These are phyloP conservation scores for Oryzias celebensis DNA, from an alignment of 2,113 vertebrate genomes.

Conservation along the genomic window DNA sequence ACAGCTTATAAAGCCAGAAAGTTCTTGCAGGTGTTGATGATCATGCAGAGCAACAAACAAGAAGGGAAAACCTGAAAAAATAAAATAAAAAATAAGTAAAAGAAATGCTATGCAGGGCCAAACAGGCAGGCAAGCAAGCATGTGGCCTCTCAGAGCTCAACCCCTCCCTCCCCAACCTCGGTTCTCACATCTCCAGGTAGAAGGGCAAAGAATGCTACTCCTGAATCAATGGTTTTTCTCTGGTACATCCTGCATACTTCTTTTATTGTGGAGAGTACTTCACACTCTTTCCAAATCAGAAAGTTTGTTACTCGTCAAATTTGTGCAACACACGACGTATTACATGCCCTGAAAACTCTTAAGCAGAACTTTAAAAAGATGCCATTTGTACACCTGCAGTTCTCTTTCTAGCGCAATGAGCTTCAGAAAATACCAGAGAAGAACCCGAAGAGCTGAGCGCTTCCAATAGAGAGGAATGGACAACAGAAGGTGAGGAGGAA, in stretches of 20 bases:
- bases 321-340: not conserved
- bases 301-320: not conserved
- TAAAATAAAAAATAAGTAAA: too few species aligned
- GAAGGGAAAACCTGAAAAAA: slow-evolving; percentile 30
- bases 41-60: slow-evolving; percentile 62
- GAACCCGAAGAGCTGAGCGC: slow-evolving; percentile 53
- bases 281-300: slow-evolving; percentile 1
- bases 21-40: slow-evolving; percentile 53
- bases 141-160: slow-evolving; percentile 62
- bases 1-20: slow-evolving; percentile 51
- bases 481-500: slow-evolving; percentile 51
- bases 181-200: slow-evolving; percentile 63
- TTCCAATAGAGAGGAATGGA: slow-evolving; percentile 45
- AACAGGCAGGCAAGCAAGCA: slow-evolving; percentile 67
- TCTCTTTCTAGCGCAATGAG: slow-evolving; percentile 21
- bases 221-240: slow-evolving; percentile 50
- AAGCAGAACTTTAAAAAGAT: slow-evolving; percentile 12
- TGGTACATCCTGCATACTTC: slow-evolving; percentile 28
- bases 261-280: slow-evolving; percentile 4
- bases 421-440: slow-evolving; percentile 48
- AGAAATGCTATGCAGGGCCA: slow-evolving; percentile 50
- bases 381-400: slow-evolving; percentile 17
- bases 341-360: slow-evolving; percentile 8
- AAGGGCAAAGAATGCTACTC: slow-evolving; percentile 46
- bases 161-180: slow-evolving; percentile 54